Evolutionary conservation across 2,888 invertebrate genomes (phyloP).

Genomic region (Zaprionus bogoriensis): DNA sequence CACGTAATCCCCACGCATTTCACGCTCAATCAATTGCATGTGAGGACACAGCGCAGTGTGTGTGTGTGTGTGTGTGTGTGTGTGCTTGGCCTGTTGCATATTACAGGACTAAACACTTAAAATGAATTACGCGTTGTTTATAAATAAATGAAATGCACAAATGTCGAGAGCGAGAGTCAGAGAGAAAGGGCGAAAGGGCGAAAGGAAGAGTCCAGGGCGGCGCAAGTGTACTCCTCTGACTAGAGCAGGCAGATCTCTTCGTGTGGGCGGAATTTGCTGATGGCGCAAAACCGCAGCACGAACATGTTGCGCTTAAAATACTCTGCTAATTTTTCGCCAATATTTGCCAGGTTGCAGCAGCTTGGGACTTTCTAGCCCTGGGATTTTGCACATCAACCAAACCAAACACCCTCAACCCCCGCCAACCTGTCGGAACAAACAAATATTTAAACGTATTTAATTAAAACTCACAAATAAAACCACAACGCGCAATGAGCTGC

Average conservation of each 20-base stretch:
- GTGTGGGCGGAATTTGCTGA: no score
- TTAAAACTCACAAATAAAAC: conserved; percentile 78
- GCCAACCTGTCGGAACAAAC: conserved; percentile 70
- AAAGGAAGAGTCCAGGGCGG: no score
- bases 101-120: conserved; percentile 77
- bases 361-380: no score
- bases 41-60: no score
- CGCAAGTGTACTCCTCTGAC: no score
- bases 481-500: conserved; percentile 61
- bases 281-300: conserved; percentile 71
- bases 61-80: neutral
- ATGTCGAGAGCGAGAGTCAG: no score
- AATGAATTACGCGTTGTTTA: conserved; percentile 74
- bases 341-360: conserved; percentile 64
- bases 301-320: conserved; percentile 75
- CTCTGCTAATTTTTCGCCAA: conserved; percentile 78
- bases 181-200: no score
- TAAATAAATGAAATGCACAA: conserved; percentile 73
- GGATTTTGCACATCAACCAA: no score
- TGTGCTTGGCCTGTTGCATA: conserved; percentile 25
- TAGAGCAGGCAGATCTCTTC: no score
- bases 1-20: conserved; percentile 2
- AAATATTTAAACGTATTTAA: conserved; percentile 79
- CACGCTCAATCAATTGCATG: conserved; percentile 6
- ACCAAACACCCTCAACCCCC: neutral